Evolutionary conservation across 2,888 invertebrate species (phyloP), one percentile per base, ranked within the genome.

Genomic region (Cosmopolites sordidus): DNA sequence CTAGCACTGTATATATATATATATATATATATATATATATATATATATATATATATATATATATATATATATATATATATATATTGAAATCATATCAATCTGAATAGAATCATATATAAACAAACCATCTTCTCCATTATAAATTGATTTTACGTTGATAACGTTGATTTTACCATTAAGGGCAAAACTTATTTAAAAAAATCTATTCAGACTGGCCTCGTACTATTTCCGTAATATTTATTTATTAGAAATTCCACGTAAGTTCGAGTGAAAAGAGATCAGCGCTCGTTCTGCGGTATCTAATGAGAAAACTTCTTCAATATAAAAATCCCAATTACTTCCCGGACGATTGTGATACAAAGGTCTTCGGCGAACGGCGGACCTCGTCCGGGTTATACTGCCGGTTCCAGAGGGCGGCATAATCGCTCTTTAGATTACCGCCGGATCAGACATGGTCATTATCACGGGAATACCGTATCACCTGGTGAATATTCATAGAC

Each of bases 401-500:
- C 43, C 49, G 16, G 49, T 45, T 50, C 39, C 40, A 12, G 48
- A 37, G 50, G 55, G 55, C 55, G 55, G 55, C 48, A 55, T 55
- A 55, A 55, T 55, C 55, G 47, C 39, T 8, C 55, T 39, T 48
- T 47, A 39, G 55, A 51, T 55, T 52, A 48, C 48, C 30, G 16
- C 38, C 37, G 29, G 51, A 48, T 51, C 51, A 27, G 51, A 51
- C 44, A 51, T 16, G 41, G 51, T 48, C 69, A 66, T 49, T 49
- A 49, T 54, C 30, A 49, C 61, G 56, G 65, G 69, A 67, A 70
- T 70, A 69, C 67, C 64, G 67, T 69, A 71, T 71, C 71, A 70
- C 66, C 69, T 70, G 61, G 69, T 71, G 70, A 71, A 72, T 72
- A 72, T 71, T 72, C 72, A 72, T 84, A 71, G 88, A 87, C 57